These are phyloP conservation scores for Selenia dentaria DNA, from an alignment of 2,888 invertebrate genomes.

Conservation along the genomic window DNA sequence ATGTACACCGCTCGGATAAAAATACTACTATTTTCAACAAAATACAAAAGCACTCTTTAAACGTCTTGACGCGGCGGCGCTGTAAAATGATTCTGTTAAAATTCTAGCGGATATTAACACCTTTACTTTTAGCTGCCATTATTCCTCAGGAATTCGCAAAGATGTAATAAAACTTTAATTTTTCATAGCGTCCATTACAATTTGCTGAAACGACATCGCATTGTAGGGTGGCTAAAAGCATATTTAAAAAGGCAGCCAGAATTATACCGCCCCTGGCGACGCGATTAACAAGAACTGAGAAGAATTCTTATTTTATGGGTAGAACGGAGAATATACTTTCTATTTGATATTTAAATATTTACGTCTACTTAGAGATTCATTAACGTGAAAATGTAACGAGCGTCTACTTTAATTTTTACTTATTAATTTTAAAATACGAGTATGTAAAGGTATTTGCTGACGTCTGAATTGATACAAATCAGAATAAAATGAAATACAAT, in stretches of 20 bases:
- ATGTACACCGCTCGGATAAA: too few relatives aligned
- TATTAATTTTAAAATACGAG: too few relatives aligned
- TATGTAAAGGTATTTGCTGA: too few relatives aligned
- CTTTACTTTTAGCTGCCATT: conserved; percentile 28
- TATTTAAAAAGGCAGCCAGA: conserved; percentile 64
- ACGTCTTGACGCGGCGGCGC: too few relatives aligned
- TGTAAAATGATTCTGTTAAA: conserved; percentile 27
- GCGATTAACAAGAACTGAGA: conserved; percentile 35
- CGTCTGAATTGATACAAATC: too few relatives aligned
- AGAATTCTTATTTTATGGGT: conserved; percentile 19
- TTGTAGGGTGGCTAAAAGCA: conserved; percentile 61
- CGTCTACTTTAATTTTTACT: too few relatives aligned
- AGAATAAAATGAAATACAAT: too few relatives aligned
- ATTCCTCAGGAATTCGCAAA: conserved; percentile 42
- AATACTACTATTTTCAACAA: too few relatives aligned
- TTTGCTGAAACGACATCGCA: conserved; percentile 60
- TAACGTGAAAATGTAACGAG: too few relatives aligned
- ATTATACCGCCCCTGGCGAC: conserved; percentile 49
- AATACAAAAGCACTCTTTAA: too few relatives aligned
- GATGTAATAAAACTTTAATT: conserved; percentile 64
- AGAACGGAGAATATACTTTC: conserved; percentile 11
- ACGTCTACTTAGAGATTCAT: not conserved
- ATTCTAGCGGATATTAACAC: conserved; percentile 31
- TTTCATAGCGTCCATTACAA: conserved; percentile 58
- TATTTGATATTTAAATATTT: conserved; percentile 20